These are phyloP conservation scores for Misgurnus anguillicaudatus DNA, from an alignment of 2,113 vertebrate species.

Conservation along the genomic window DNA sequence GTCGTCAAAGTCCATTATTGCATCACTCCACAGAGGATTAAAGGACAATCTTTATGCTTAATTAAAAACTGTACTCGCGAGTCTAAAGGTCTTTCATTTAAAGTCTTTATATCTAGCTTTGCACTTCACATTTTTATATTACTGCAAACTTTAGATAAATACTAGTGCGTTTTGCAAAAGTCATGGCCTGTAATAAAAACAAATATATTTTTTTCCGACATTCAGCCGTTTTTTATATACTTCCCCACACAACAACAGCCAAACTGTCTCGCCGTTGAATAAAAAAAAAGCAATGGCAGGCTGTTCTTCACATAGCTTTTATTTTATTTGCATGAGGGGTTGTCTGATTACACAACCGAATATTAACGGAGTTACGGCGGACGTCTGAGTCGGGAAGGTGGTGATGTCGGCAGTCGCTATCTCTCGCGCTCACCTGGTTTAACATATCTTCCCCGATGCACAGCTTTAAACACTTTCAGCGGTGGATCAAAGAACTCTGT, in stretches of 20 bases:
- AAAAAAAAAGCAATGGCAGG: constrained; percentile 16
- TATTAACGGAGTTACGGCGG: constrained; percentile 30
- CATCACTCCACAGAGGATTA: not conserved
- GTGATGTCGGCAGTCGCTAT: constrained; percentile 62
- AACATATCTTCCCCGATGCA: constrained; percentile 61
- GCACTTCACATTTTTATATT: not conserved
- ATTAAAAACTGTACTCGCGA: not conserved
- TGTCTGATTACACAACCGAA: constrained; percentile 18
- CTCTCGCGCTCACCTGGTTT: constrained; percentile 64
- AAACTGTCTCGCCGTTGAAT: not conserved
- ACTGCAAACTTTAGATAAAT: constrained; percentile 5
- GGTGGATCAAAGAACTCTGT: constrained; percentile 59
- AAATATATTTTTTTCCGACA: not conserved
- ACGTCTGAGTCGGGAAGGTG: constrained; percentile 52
- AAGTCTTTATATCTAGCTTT: not conserved
- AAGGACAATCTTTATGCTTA: not conserved
- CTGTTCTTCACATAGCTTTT: constrained; percentile 11
- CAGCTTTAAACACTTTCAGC: constrained; percentile 48
- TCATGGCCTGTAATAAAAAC: constrained; percentile 12
- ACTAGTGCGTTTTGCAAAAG: not conserved
- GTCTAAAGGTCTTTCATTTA: not conserved
- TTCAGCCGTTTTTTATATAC: not conserved
- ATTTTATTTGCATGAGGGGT: constrained; percentile 15
- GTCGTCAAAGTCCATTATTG: not conserved
- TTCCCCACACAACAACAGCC: not conserved